A percentile compares a stretch with the other conserved stretches of the same genome.
phyloP scores from a whole-genome alignment of 1,140 invertebrate genomes.

The Drosophila equinoxialis region DNA sequence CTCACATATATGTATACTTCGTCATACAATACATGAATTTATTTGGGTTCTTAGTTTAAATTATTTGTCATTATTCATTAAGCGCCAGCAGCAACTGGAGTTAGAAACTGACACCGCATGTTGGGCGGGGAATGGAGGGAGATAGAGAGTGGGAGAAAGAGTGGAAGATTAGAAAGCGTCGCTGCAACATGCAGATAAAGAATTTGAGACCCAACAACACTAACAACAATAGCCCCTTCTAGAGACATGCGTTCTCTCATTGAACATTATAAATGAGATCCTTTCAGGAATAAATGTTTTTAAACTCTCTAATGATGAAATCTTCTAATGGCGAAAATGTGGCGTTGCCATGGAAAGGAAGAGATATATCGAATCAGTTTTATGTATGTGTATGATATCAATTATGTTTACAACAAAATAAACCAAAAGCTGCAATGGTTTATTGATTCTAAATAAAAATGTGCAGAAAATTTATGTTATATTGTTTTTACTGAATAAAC shows the following conservation, averaged over 20 bases:
- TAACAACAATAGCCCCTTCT: neutral
- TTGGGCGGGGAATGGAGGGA: too few species aligned
- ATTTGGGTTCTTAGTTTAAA: constrained; percentile 14
- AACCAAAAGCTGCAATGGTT: too few species aligned
- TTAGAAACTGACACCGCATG: neutral
- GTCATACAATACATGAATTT: constrained; percentile 12
- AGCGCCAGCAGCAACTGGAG: constrained; percentile 9
- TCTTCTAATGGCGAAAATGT: too few species aligned
- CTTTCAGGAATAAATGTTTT: neutral
- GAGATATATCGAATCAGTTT: too few species aligned
- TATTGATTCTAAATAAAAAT: too few species aligned
- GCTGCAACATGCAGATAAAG: constrained; percentile 1
- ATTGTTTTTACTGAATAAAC: too few species aligned
- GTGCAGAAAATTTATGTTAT: too few species aligned
- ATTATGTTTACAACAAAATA: too few species aligned
- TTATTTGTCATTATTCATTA: constrained; percentile 46
- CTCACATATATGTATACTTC: constrained; percentile 5
- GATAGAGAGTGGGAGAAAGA: too few species aligned
- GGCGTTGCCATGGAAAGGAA: too few species aligned
- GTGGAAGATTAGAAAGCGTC: constrained; percentile 2
- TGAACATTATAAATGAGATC: neutral
- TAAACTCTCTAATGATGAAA: neutral
- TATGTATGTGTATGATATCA: too few species aligned
- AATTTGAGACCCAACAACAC: neutral
- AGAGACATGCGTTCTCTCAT: neutral